Percentiles rank a stretch among this genome's conserved stretches.
These are phyloP conservation scores for Labia minor DNA, from an alignment of 2,888 invertebrate genomes.

Conservation along the genomic window DNA sequence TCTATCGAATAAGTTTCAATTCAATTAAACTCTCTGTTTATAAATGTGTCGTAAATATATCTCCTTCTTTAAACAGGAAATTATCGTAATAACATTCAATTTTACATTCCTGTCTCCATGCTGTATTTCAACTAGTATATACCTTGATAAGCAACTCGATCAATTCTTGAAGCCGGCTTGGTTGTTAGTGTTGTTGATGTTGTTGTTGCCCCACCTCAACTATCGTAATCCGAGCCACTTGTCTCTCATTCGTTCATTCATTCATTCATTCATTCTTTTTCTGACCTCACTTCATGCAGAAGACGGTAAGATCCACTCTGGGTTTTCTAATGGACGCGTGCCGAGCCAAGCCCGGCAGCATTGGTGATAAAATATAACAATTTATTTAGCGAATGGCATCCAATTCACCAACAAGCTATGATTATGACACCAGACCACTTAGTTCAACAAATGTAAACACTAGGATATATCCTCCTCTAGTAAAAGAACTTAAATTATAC, in stretches of 20 bases:
- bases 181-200: not conserved
- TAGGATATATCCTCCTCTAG: not conserved
- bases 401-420: not conserved
- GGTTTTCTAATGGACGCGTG: not conserved
- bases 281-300: not conserved
- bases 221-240: not conserved
- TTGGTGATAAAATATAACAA: not conserved
- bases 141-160: constrained; percentile 7
- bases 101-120: not conserved
- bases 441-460: not conserved
- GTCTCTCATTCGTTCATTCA: not conserved
- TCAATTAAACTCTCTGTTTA: not conserved
- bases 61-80: not conserved
- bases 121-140: not conserved
- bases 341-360: not conserved
- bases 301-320: not conserved
- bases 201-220: not conserved
- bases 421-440: not conserved
- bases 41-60: not conserved
- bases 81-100: not conserved
- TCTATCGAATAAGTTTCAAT: not conserved
- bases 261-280: not conserved
- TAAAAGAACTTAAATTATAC: no score
- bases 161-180: not conserved
- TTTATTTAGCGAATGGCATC: not conserved